Percentiles rank a stretch among this genome's conserved stretches.
These are phyloP conservation scores for Darevskia nairensis DNA, from an alignment of 2,797 vertebrate genomes.

Conservation along the genomic window DNA sequence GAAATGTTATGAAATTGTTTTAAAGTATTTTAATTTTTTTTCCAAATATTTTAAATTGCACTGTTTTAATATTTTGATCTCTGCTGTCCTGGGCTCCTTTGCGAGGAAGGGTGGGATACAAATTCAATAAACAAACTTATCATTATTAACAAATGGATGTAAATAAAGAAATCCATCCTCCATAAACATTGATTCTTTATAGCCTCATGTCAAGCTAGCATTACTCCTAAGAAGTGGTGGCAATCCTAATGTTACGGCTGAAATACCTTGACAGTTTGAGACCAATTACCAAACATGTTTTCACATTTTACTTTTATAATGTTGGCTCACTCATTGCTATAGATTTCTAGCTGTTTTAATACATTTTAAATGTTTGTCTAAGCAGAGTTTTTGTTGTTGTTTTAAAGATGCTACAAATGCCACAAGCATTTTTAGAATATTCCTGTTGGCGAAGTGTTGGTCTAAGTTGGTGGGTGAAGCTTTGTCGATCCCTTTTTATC, in stretches of 20 bases:
- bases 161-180: not conserved
- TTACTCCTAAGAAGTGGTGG: not conserved
- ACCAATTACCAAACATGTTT: not conserved
- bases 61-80: too few relatives aligned
- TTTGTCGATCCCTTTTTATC: not conserved
- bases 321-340: not conserved
- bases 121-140: not conserved
- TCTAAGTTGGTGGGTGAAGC: not conserved
- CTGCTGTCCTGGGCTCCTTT: too few relatives aligned
- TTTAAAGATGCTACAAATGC: conserved; percentile 2
- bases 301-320: not conserved
- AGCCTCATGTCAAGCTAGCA: not conserved
- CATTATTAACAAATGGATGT: not conserved
- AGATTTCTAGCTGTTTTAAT: not conserved
- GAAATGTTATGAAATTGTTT: too few relatives aligned
- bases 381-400: not conserved
- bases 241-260: not conserved
- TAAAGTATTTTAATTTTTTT: too few relatives aligned
- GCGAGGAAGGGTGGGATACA: too few relatives aligned
- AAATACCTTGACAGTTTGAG: not conserved
- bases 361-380: not conserved
- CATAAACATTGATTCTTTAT: not conserved
- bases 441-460: not conserved
- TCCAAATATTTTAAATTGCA: too few relatives aligned
- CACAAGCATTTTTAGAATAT: not conserved